Conservation (phyloP, 1,140 invertebrate genomes). For the Xylocopa sonorina region DNA sequence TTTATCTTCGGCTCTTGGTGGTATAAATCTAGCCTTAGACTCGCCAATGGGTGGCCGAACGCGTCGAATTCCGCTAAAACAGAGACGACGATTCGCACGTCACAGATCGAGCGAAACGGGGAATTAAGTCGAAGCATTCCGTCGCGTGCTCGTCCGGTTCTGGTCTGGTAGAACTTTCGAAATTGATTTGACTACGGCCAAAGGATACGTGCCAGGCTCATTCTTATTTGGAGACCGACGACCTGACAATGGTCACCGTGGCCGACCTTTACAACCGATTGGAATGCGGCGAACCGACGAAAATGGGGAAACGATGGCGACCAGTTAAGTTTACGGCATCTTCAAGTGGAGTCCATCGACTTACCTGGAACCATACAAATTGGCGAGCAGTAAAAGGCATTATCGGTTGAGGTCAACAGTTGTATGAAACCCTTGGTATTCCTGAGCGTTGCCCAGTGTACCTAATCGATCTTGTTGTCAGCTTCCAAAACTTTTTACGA, state of each 20-base stretch:
- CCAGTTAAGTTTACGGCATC: background rate
- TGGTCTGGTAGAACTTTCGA: background rate
- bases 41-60: background rate
- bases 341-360: background rate
- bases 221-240: constrained; percentile 10
- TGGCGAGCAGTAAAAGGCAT: background rate
- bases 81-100: background rate
- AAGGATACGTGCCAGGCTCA: background rate
- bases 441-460: too few relatives aligned
- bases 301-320: too few relatives aligned
- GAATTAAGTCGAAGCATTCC: constrained; percentile 17
- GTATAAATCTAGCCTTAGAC: background rate
- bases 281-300: too few relatives aligned
- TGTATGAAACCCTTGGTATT: too few relatives aligned
- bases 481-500: too few relatives aligned
- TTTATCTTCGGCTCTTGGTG: background rate
- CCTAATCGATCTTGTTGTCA: too few relatives aligned
- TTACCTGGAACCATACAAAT: background rate
- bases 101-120: constrained; percentile 27
- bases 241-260: background rate
- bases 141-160: background rate
- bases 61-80: constrained; percentile 16
- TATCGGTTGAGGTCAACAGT: background rate
- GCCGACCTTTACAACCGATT: background rate
- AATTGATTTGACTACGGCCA: background rate